Base-by-base conservation (phyloP, 2,113 vertebrate species). In the Sinocyclocheilus maitianheensis region DNA sequence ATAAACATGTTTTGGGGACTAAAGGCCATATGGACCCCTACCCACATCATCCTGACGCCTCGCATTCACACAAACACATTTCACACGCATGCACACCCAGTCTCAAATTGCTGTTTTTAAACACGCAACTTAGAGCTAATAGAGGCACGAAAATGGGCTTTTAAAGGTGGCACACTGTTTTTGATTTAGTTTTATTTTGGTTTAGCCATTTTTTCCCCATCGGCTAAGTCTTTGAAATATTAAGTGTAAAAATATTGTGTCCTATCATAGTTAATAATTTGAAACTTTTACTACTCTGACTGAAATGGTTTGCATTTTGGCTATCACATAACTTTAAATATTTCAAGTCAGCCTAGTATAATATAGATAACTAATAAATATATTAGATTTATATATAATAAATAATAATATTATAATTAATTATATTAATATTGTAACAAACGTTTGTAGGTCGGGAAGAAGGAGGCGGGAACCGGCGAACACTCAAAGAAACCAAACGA, bases 1-100 rank as follows among this genome's bases (percentile, higher is more conserved):
- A 95, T 94, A 94, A 92, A 92, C 90, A 91, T 89, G 90, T 90
- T 84, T 71, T 18, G 84, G 88, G 87, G 89, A 88, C 91, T 88
- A 92, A 72, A 22, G 87, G 90, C 84, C 89, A 91, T 90, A 87
- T 77, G 16, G 84, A 65, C 84, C 79, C 82, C 81, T 87, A 86
- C 26, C 77, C 81, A 76, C 84, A 8, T 48, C 69, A 81, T 48
- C 24, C 20, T 71, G 65, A 83, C 11, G 18, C 62, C 3, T 46
- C 78, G 37, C 87, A 43, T 87, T 48, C 78, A 75, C 34, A 53
- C 30, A 88, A 46, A 81, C 60, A 83, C 58, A 75, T 8, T 53
- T 83, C 75, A 51, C 84, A 91, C 89, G 43, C 60, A 16, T 4
- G 46, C 88, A 86, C 77, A 80, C 46, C 55, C 22, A 4, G 74